Percentiles rank a stretch among this genome's conserved stretches.
Conservation (phyloP, 1,140 invertebrate species). For the Probaryconus sp. region DNA sequence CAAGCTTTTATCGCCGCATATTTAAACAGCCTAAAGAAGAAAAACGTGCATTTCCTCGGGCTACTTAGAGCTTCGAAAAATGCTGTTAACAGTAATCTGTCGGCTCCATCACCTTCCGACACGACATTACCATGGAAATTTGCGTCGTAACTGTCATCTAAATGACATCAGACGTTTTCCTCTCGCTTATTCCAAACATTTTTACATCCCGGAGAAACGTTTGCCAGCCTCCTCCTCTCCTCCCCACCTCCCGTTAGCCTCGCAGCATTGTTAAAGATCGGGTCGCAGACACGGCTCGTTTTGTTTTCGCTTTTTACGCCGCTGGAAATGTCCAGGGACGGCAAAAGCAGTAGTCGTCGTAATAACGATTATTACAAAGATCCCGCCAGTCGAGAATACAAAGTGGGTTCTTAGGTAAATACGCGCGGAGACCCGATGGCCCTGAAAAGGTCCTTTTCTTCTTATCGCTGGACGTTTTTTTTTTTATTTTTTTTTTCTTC, state of each 20-base stretch:
- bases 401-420: conserved; percentile 75
- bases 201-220: conserved; percentile 8
- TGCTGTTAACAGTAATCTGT: conserved; percentile 29
- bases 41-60: not conserved
- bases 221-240: not conserved
- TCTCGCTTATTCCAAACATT: conserved; percentile 30
- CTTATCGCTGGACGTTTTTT: conserved; percentile 17
- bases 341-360: conserved; percentile 15
- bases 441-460: conserved; percentile 51
- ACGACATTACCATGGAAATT: conserved; percentile 32
- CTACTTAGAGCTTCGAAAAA: conserved; percentile 11
- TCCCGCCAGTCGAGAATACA: conserved; percentile 68
- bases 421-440: conserved; percentile 37
- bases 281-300: conserved; percentile 4
- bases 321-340: conserved; percentile 7
- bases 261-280: conserved; percentile 21
- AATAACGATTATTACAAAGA: conserved; percentile 75
- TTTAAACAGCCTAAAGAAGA: conserved; percentile 16
- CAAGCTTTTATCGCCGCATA: conserved; percentile 16
- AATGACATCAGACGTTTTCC: conserved; percentile 30
- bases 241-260: not conserved
- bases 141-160: conserved; percentile 36
- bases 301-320: conserved; percentile 3
- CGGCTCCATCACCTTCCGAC: conserved; percentile 13
- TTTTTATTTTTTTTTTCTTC: no score